These are phyloP conservation scores for Lochmaea capreae DNA, from an alignment of 2,888 invertebrate genomes.

Conservation along the genomic window DNA sequence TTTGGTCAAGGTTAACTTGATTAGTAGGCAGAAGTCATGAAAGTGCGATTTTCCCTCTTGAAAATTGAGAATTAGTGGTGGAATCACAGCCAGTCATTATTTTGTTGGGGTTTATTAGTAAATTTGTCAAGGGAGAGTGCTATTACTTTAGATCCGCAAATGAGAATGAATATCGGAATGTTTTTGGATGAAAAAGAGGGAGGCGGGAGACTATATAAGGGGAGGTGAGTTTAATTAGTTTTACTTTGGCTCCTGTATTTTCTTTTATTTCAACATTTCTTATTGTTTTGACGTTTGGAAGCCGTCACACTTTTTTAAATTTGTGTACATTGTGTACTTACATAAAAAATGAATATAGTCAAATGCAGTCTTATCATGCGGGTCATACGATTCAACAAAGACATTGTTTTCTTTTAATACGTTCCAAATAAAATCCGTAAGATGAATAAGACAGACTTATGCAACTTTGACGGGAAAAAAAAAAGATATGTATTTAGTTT, in stretches of 20 bases:
- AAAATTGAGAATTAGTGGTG: slow-evolving; percentile 53
- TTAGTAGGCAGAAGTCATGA: slow-evolving; percentile 51
- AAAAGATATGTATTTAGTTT: no score
- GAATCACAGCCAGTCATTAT: slow-evolving; percentile 51
- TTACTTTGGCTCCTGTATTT: neutral
- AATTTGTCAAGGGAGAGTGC: slow-evolving; percentile 42
- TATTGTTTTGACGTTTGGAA: no score
- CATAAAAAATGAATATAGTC: no score
- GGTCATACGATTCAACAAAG: no score
- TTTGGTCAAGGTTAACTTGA: slow-evolving; percentile 45
- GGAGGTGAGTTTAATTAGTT: slow-evolving; percentile 12
- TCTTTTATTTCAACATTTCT: neutral
- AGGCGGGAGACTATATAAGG: neutral
- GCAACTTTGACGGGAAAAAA: no score
- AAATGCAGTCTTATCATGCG: no score
- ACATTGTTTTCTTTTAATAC: no score
- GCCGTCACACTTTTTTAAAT: no score
- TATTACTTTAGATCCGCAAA: slow-evolving; percentile 34
- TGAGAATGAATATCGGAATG: slow-evolving; percentile 24
- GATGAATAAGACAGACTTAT: no score
- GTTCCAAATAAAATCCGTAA: no score
- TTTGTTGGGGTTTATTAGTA: slow-evolving; percentile 48
- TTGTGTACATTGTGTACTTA: no score
- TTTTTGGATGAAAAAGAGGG: slow-evolving; percentile 12
- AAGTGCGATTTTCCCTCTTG: slow-evolving; percentile 43